phyloP scores from a whole-genome alignment of 2,888 invertebrate species.

The Drosophila hamatofila region DNA sequence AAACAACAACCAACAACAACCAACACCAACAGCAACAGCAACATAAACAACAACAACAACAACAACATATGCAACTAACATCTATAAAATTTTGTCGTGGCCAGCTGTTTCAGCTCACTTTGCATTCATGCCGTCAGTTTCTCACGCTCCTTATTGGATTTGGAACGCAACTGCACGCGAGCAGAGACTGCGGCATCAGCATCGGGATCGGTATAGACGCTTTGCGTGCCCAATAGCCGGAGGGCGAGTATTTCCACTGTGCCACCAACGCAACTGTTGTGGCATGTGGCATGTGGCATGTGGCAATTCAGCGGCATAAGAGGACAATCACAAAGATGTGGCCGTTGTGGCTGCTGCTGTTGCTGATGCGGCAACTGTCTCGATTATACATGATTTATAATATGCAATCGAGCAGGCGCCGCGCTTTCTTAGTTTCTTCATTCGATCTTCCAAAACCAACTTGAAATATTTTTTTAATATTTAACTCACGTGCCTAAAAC shows the following conservation, averaged over 20 bases:
- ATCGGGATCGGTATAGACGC: constrained; percentile 31
- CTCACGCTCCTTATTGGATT: constrained; percentile 83
- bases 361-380: constrained; percentile 43
- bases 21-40: constrained; percentile 19
- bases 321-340: constrained; percentile 40
- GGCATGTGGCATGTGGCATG: constrained; percentile 50
- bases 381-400: constrained; percentile 57
- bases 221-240: constrained; percentile 69
- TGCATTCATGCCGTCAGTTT: constrained; percentile 76
- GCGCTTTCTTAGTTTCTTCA: constrained; percentile 37
- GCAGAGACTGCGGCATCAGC: constrained; percentile 40
- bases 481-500: neutral
- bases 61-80: constrained; percentile 50
- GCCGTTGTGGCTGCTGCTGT: constrained; percentile 47
- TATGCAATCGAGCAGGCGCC: constrained; percentile 59
- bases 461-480: no score
- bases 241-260: constrained; percentile 69
- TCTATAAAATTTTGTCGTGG: constrained; percentile 72
- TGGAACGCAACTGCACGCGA: constrained; percentile 81
- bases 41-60: constrained; percentile 9
- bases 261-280: constrained; percentile 72
- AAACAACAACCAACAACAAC: constrained; percentile 18
- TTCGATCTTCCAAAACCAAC: constrained; percentile 23
- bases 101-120: constrained; percentile 63
- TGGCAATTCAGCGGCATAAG: constrained; percentile 55